Base-by-base conservation (phyloP, 30 jellyfish, hydroid and myxozoan species). In the Turritopsis dohrnii region DNA sequence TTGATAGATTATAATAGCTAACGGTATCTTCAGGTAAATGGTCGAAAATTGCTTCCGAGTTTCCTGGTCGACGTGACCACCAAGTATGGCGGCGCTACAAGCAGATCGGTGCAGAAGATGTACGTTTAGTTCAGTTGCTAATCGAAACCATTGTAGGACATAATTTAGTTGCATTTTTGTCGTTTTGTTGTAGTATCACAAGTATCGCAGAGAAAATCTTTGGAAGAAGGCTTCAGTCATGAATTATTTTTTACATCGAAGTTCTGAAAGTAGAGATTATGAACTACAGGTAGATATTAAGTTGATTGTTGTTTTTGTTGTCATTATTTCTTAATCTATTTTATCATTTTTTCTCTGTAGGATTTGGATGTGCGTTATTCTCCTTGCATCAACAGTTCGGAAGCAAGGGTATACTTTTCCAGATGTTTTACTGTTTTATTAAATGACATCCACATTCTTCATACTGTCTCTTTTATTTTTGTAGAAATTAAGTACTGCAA, bases 31-130 rank as follows among this genome's bases (percentile, higher is more conserved):
- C 5, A 92, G 97, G 97, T 0, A 79, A 80, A 28, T 92, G 97
- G 97, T 72, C 97, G 7, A 79, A 72, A 71, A 75, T 92, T 54
- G 84, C 96, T 16, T 28, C 74, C 22, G 92, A 84, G 18, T 81
- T 92, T 13, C 88, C 90, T 29, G 95, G 92, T 16, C 73, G 97
- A 71, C 94, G 85, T 28, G 97, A 92, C 75, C 54, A 30, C 77
- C 84, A 71, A 87, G 80, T 94, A 54, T 79, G 87, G 92, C 77
- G 94, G 65, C 66, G 97, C 65, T 92, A 85, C 71, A 85, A 54
- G 79, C 76, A 31, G 30, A 85, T 90, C 3, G 75, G 76, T 23
- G 53, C 41, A 20, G 76, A 74, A 1, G 95, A 90, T 88, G 97
- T 85, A 75, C 23, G 66, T 26, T 20, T 3, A 5, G 5, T 13